Percentiles rank a stretch among this genome's conserved stretches.
These are phyloP conservation scores for Cabera pusaria DNA, from an alignment of 2,888 invertebrate species.

Conservation along the genomic window DNA sequence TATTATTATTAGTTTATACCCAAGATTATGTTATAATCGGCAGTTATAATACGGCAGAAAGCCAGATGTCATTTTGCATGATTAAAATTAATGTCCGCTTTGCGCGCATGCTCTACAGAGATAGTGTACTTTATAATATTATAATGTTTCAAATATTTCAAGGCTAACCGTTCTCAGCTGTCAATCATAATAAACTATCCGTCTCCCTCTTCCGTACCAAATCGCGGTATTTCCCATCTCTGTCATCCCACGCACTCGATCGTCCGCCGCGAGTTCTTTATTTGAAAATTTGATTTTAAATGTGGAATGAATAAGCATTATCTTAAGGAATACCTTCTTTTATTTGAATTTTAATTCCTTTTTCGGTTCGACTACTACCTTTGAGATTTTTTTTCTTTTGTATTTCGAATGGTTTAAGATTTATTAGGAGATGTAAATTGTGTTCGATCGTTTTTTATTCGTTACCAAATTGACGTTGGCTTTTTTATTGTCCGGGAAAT, in stretches of 20 bases:
- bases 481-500: conserved; percentile 46
- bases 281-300: conserved; percentile 83
- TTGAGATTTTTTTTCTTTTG: conserved; percentile 60
- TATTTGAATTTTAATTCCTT: conserved; percentile 80
- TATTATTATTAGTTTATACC: no score
- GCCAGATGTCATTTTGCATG: no score
- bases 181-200: conserved; percentile 82
- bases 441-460: conserved; percentile 52
- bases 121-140: conserved; percentile 83
- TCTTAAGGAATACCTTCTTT: conserved; percentile 80
- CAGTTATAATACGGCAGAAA: no score
- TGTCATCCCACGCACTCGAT: conserved; percentile 64
- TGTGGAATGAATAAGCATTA: conserved; percentile 83
- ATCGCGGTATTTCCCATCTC: conserved; percentile 52
- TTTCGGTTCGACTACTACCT: conserved; percentile 71
- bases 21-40: no score
- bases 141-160: conserved; percentile 84
- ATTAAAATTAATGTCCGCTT: conserved; percentile 66
- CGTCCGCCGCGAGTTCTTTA: conserved; percentile 75
- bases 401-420: conserved; percentile 63
- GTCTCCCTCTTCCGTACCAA: conserved; percentile 65
- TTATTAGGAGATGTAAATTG: conserved; percentile 73
- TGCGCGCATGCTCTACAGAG: conserved; percentile 65
- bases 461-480: conserved; percentile 45
- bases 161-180: conserved; percentile 84